phyloP scores from a whole-genome alignment of 2,888 invertebrate genomes.

The Drosophila melanocephala region DNA sequence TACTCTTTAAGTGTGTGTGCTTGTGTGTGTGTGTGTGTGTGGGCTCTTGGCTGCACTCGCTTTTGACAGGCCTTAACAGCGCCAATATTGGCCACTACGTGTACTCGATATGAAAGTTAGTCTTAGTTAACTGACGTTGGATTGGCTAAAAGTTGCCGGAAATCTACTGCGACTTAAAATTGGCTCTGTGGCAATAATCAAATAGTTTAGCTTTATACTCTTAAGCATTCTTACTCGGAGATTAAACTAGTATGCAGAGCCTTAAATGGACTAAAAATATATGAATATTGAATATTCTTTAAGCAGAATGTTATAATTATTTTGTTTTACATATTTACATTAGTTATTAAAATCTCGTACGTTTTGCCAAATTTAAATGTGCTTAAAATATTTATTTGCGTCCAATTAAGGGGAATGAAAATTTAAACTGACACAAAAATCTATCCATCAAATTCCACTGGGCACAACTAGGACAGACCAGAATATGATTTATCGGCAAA shows the following conservation, averaged over 20 bases:
- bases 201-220: neutral
- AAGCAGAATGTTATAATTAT: neutral
- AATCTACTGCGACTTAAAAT: slow-evolving; percentile 2
- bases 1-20: slow-evolving; percentile 10
- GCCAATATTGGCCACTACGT: slow-evolving; percentile 21
- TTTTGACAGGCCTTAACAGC: slow-evolving; percentile 42
- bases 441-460: slow-evolving; percentile 27
- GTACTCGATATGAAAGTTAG: slow-evolving; percentile 42
- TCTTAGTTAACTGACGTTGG: slow-evolving; percentile 7
- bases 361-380: neutral
- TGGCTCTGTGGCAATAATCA: neutral
- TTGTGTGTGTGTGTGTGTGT: slow-evolving; percentile 26
- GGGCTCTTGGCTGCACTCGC: slow-evolving; percentile 30
- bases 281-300: neutral
- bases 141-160: slow-evolving; percentile 25
- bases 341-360: neutral
- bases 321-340: neutral
- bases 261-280: neutral
- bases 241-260: neutral
- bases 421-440: slow-evolving; percentile 3
- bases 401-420: neutral
- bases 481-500: slow-evolving; percentile 52
- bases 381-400: neutral
- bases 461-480: slow-evolving; percentile 38
- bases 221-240: too few relatives aligned